Base-by-base conservation (phyloP, 2,888 invertebrate species). In the Epistrophe eligans region DNA sequence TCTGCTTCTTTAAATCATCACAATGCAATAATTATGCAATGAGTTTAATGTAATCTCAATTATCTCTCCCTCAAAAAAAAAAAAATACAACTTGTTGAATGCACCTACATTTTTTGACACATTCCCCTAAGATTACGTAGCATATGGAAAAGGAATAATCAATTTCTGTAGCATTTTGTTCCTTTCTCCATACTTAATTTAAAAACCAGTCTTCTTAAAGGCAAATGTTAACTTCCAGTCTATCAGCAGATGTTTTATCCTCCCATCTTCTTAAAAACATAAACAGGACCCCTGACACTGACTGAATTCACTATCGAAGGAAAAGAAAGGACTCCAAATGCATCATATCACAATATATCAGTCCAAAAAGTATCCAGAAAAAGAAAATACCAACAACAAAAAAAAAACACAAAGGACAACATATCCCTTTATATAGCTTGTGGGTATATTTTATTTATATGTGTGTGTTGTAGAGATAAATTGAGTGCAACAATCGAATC, bases 171-270 rank as follows among this genome's bases (percentile, higher is more conserved):
- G 66, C 50, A 67, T 67, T 50, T 67, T 11, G 8, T 50, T 67
- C 66, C 66, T 67, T 67, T 43, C 43, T 72, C 19, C 45, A 17
- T 19, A 17, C 5, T 57, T 50, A 58, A 62, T 64, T 40, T 15
- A 24, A 24, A 82, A 77, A 72, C 64, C 77, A 77, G 77, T 48
- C 60, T 9, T 43, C 32, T 19, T 50, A 17, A 43, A 17, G 17
- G 66, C 48, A 48, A 24, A 48, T 35, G 32, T 32, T 35, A 32
- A 35, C 35, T 15, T 24, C 62, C 15, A 62, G 10, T 19, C 32
- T 3, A 24, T 24, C 43, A 57, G 81, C 84, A 85, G 84, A 85
- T 85, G 84, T 77, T 58, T 38, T 45, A 40, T 73, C 55, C 81
- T 81, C 77, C 77, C 71, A 77, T 38, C 24, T 38, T 11, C 15